Evolutionary conservation across 2,888 invertebrate genomes (phyloP).

Genomic region (Alentia gelatinosa): DNA sequence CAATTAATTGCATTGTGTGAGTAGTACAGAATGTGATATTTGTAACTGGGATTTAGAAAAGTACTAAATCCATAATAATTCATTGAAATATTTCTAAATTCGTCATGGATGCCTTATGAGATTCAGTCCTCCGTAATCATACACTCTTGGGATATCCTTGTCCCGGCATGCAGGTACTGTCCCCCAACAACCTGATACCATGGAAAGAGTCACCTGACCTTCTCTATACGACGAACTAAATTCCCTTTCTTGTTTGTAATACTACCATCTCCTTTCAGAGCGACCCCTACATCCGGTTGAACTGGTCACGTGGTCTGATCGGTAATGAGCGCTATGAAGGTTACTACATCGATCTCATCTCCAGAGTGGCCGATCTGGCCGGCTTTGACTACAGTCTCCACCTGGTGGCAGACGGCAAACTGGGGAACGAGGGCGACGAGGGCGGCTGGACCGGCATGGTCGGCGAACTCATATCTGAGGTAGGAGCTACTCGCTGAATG

Average conservation of each 20-base stretch:
- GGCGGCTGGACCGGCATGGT: constrained; percentile 59
- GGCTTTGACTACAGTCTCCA: constrained; percentile 55
- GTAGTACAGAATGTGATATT: background rate
- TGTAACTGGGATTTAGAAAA: background rate
- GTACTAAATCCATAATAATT: too few relatives aligned
- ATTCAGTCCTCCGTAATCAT: too few relatives aligned
- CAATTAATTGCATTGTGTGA: too few relatives aligned
- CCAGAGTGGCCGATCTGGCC: constrained; percentile 45
- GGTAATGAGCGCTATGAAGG: constrained; percentile 60
- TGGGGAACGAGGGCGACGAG: constrained; percentile 46
- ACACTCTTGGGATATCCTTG: too few relatives aligned
- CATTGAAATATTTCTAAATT: too few relatives aligned
- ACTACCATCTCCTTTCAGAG: constrained; percentile 50
- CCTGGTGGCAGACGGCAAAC: constrained; percentile 58
- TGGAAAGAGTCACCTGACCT: too few relatives aligned
- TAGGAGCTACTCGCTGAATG: background rate
- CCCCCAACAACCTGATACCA: too few relatives aligned
- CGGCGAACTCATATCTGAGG: constrained; percentile 53
- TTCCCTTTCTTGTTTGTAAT: too few relatives aligned
- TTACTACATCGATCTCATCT: constrained; percentile 57
- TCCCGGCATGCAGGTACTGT: too few relatives aligned
- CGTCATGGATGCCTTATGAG: too few relatives aligned
- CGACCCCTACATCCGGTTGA: constrained; percentile 57
- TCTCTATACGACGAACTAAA: too few relatives aligned
- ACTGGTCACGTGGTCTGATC: constrained; percentile 57